These are phyloP conservation scores for Euwallacea fornicatus DNA, from an alignment of 1,140 invertebrate genomes.

Conservation along the genomic window DNA sequence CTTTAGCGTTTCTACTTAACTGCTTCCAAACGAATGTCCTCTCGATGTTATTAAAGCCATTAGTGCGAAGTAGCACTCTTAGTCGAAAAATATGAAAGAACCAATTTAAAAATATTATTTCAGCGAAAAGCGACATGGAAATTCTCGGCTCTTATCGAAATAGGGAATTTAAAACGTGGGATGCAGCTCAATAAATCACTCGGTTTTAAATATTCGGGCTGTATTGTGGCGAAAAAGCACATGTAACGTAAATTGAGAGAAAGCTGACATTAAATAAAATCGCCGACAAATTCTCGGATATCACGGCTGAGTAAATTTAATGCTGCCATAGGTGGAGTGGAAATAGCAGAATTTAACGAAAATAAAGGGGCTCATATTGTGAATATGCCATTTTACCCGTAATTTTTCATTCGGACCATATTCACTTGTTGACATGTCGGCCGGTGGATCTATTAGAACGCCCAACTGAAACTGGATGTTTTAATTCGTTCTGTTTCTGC, in stretches of 20 bases:
- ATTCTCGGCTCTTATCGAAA: not conserved
- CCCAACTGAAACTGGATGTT: too few relatives aligned
- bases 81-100: not conserved
- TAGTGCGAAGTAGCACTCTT: not conserved
- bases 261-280: conserved; percentile 9
- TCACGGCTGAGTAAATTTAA: conserved; percentile 8
- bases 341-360: not conserved
- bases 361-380: not conserved
- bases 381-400: conserved; percentile 4
- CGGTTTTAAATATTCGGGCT: conserved; percentile 10
- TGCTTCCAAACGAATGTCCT: too few relatives aligned
- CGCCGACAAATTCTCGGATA: conserved; percentile 11
- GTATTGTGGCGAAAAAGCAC: conserved; percentile 9
- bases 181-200: conserved; percentile 4
- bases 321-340: conserved; percentile 2
- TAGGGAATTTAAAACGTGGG: not conserved
- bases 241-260: conserved; percentile 15
- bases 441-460: too few relatives aligned
- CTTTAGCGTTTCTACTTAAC: too few relatives aligned
- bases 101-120: conserved; percentile 6
- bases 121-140: conserved; percentile 5
- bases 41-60: too few relatives aligned
- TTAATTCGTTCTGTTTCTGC: too few relatives aligned
- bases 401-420: not conserved
- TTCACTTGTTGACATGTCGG: too few relatives aligned